Conservation (phyloP, 1,140 invertebrate genomes). For the Drosophila orena region DNA sequence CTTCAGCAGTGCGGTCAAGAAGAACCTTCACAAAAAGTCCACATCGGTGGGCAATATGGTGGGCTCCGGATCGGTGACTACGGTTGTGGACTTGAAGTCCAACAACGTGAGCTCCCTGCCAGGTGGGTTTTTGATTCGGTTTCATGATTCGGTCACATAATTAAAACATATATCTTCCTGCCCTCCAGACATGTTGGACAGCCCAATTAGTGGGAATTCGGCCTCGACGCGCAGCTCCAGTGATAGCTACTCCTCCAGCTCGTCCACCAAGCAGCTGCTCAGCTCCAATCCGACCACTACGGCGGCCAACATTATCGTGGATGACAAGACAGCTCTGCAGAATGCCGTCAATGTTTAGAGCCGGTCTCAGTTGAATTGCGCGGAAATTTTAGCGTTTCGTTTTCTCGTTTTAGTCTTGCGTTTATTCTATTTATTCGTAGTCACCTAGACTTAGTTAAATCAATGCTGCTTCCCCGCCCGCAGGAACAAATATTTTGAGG, state of each 20-base stretch:
- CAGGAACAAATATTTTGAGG: slow-evolving; percentile 14
- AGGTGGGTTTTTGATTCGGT: slow-evolving; percentile 38
- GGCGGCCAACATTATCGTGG: slow-evolving; percentile 81
- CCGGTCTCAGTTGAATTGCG: slow-evolving; percentile 12
- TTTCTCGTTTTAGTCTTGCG: slow-evolving; percentile 37
- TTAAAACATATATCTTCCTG: neutral
- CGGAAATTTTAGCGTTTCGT: neutral
- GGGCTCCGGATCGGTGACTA: slow-evolving; percentile 41
- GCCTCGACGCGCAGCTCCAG: slow-evolving; percentile 89
- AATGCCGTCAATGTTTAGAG: slow-evolving; percentile 81
- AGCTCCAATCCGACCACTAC: slow-evolving; percentile 84
- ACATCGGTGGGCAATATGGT: slow-evolving; percentile 80
- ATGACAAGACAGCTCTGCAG: slow-evolving; percentile 79
- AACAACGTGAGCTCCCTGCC: slow-evolving; percentile 79
- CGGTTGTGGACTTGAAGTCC: slow-evolving; percentile 56
- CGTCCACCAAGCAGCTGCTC: slow-evolving; percentile 89
- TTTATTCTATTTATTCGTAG: slow-evolving; percentile 49
- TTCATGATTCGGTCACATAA: too few species aligned
- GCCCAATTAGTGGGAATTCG: slow-evolving; percentile 87
- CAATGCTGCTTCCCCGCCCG: slow-evolving; percentile 45
- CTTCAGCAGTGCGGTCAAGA: slow-evolving; percentile 64
- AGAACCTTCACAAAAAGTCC: slow-evolving; percentile 79
- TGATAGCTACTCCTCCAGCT: slow-evolving; percentile 90
- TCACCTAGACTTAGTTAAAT: slow-evolving; percentile 49
- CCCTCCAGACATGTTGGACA: slow-evolving; percentile 85